Evolutionary conservation across 2,113 vertebrate species (phyloP).

Genomic region (Cyanocitta stelleri): DNA sequence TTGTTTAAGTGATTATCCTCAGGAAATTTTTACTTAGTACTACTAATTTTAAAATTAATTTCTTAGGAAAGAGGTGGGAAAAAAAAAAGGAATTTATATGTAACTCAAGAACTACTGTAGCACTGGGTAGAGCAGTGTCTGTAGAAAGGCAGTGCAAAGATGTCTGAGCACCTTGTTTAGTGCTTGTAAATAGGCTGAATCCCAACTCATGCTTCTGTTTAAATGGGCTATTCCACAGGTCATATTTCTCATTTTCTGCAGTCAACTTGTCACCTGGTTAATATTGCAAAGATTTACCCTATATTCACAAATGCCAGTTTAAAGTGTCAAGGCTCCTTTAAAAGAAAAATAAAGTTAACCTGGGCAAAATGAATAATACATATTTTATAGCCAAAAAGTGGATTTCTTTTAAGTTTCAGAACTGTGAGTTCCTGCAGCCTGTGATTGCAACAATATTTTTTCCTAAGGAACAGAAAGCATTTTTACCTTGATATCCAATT

Average conservation of each 20-base stretch:
- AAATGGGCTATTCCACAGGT: conserved; percentile 34
- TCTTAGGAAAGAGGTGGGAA: neutral
- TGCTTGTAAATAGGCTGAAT: neutral
- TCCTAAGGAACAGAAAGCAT: conserved; percentile 1
- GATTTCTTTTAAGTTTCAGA: conserved; percentile 23
- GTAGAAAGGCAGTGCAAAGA: neutral
- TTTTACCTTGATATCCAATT: conserved; percentile 33
- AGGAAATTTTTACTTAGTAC: neutral
- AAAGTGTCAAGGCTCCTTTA: conserved; percentile 45
- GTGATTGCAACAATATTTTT: conserved; percentile 12
- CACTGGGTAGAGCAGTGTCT: neutral
- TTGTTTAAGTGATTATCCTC: neutral
- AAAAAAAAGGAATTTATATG: neutral
- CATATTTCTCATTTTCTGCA: conserved; percentile 46
- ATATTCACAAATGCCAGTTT: conserved; percentile 39
- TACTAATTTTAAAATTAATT: neutral
- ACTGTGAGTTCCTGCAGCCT: neutral
- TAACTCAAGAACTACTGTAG: neutral
- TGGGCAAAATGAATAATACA: conserved; percentile 56
- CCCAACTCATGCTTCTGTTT: conserved; percentile 46
- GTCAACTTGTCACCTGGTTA: conserved; percentile 40
- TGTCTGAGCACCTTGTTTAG: neutral
- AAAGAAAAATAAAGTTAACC: conserved; percentile 62
- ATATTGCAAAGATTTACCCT: conserved; percentile 54
- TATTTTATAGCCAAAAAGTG: conserved; percentile 3